Base-by-base conservation (phyloP, 2,888 invertebrate species). In the Amiota minor region DNA sequence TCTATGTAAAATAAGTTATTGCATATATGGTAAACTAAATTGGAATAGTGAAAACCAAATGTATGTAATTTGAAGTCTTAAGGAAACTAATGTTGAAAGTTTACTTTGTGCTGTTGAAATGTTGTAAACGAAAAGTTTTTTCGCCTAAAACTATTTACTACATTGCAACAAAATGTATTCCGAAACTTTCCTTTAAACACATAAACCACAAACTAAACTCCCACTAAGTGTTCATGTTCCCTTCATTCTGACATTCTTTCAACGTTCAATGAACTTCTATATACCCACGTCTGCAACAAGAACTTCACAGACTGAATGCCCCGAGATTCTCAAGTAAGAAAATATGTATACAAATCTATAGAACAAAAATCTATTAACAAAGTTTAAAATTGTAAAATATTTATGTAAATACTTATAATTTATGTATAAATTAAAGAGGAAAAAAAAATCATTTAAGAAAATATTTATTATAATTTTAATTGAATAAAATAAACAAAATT, bases 341-440 rank as follows among this genome's bases (percentile, higher is more conserved):
- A 62, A 72, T 71, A 18, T n/a, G n/a, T n/a, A 70, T 78, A 76
- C 80, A 86, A 79, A 79, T 78, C 77, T 73, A 78, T 77, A 73
- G 65, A 70, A 75, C 76, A 46, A 72, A 72, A 74, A 68, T 47
- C n/a, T 55, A 68, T 69, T 16, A 6, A 18, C 46, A 68, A 50
- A 67, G 46, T 55, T 35, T 35, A 35, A 35, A 53, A 78, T 72
- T 85, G 85, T 84, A 85, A 82, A 70, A 84, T 84, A 84, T 81
- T 86, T 85, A 77, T 85, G 85, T 86, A 84, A 70, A 84, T 84
- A 86, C 47, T 74, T 74, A n/a, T n/a, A 76, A 82, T 75, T 72
- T 62, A 70, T 75, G 83, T 83, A 86, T 77, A 77, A 86, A 76
- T 59, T 16, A 20, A 59, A 16, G 16, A 16, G 16, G 12, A 9